Evolutionary conservation across 2,888 invertebrate genomes (phyloP), one percentile per base, ranked within the genome.

Genomic region (Branchinecta sandiegonensis): DNA sequence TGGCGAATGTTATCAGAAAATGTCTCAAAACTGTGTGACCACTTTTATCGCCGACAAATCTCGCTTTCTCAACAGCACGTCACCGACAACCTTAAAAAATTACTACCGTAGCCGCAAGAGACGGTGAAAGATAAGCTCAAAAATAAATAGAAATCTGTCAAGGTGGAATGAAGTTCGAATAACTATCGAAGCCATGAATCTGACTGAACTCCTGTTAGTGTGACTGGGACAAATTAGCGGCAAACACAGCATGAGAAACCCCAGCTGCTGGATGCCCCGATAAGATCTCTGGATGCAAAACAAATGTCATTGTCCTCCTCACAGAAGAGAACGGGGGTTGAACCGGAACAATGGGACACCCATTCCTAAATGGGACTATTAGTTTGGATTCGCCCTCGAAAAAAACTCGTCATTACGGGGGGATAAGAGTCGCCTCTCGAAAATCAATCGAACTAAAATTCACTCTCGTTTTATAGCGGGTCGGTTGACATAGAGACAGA

Each of bases 331-430:
- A 56, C 14, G 17, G 56, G 56, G 56, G 14, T 56, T 9, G 56
- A 56, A 17, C 14, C 56, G 17, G 56, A 56, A 56, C 56, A 56
- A 56, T 10, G 56, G 56, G 56, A 56, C 56, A 56, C 17, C 56
- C 56, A 56, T 56, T 56, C 17, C 56, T 56, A 56, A 56, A 56
- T 56, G 56, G 56, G 17, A 56, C 56, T 56, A 56, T 14, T 56
- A 56, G 56, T 56, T 14, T 56, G 56, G 56, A 56, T 56, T 56
- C 56, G 14, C 9, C 56, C 56, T 37, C 14, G 17, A 56, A 56
- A 56, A 56, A 56, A 56, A 56, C 56, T n/a, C 14, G 56, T 56
- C 56, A 56, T 56, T 56, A 56, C 17, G 14, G 17, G 17, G 56
- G 56, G 56, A 56, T 56, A 56, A 56, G 17, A 17, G 14, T 56